Base-by-base conservation (phyloP, 2,888 invertebrate species). In the Acanthococcus lagerstroemiae region DNA sequence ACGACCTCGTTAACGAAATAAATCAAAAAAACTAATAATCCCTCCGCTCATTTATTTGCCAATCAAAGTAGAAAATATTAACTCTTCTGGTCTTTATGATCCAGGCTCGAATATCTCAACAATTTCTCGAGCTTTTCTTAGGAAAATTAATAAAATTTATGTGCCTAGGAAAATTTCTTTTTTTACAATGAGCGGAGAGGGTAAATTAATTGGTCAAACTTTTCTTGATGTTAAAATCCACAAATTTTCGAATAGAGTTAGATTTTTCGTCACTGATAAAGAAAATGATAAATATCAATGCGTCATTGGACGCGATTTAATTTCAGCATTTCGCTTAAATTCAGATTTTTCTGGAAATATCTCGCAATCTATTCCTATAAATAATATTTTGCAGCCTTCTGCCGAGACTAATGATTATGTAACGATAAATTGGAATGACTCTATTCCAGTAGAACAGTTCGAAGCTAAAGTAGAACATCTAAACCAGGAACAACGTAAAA, bases 161-260 rank as follows among this genome's bases (percentile, higher is more conserved):
- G 17, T 27, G n/a, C 26, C 26, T 25, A 26, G 17, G 26, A 19
- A 55, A 26, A 25, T 27, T 55, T 55, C 25, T 26, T 55, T 55
- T 26, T 9, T n/a, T 22, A 55, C 27, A 55, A 55, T 55, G 55
- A 55, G 55, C 7, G 55, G 55, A 55, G 55, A 26, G 55, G 55
- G 24, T n/a, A 26, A 26, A 17, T 19, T 55, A n/a, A n/a, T 55
- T 17, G 55, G 48, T n/a, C 48, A 48, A 48, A 48, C 48, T 48
- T 17, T 48, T 7, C 48, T 55, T 12, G 19, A 24, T 12, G 25
- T 55, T 9, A 55, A 55, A 9, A 55, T 26, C 9, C 15, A 25
- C 6, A 6, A 22, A 17, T 9, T 55, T 9, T 19, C 22, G n/a
- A 48, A 48, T 17, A 48, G 48, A 48, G 48, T 48, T 48, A 48